Evolutionary conservation across 2,888 invertebrate species (phyloP), one percentile per base, ranked within the genome.

Genomic region (Andrena praecox): DNA sequence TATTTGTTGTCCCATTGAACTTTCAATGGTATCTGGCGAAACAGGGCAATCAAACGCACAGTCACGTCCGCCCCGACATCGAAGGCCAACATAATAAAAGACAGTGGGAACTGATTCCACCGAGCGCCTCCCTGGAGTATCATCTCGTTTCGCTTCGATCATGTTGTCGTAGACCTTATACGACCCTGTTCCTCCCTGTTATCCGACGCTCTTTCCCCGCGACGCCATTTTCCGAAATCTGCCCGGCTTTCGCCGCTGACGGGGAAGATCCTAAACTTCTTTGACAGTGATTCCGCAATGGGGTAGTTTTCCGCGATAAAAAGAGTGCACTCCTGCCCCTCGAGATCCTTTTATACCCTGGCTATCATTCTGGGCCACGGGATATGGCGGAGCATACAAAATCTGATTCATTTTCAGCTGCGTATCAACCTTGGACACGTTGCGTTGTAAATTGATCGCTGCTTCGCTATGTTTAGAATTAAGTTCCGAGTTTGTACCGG

Each of bases 61-160:
- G 74, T 50, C 67, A 50, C 33, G 77, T 60, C 48, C 62, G 31
- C 52, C 50, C 12, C 50, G 10, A 3, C 50, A 52, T 20, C 20
- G 63, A 74, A 64, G n/a, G 59, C 24, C 59, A 56, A 80, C 67
- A 31, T 78, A 68, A 74, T 72, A 78, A 71, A 80, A 67, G 77
- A 62, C 73, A 82, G 80, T 77, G 80, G 75, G 79, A 85, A 83
- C 72, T 81, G 81, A 85, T 80, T 82, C 63, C 62, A 68, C 68
- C 59, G 33, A 75, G 75, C 66, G 59, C 52, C 54, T 60, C 68
- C 72, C 71, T n/a, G 59, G 76, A 68, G 73, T 76, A 77, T 63
- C 64, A 73, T 79, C 76, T 77, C 69, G 75, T 78, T 78, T 56
- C 71, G 73, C 77, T 56, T 77, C 75, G 80, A 82, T 78, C 69